phyloP scores from a whole-genome alignment of 2,888 invertebrate genomes.

The Griposia aprilina region DNA sequence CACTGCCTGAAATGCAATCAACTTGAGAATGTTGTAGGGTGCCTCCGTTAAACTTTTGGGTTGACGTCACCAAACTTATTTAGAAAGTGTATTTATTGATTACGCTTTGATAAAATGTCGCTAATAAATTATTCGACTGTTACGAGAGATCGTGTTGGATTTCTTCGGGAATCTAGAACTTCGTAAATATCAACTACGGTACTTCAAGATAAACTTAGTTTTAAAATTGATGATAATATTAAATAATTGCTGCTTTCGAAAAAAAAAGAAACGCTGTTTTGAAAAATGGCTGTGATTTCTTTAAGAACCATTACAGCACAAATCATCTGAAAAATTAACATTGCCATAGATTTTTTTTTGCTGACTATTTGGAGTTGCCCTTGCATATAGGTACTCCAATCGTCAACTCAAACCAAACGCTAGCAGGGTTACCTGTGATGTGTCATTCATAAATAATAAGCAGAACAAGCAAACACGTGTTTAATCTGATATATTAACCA shows the following conservation, averaged over 20 bases:
- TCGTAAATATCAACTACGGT: background rate
- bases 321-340: background rate
- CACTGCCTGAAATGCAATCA: conserved; percentile 21
- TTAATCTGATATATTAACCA: background rate
- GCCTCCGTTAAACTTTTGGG: background rate
- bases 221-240: background rate
- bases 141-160: no score
- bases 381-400: background rate
- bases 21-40: no score
- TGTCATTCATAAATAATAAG: background rate
- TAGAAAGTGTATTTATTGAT: background rate
- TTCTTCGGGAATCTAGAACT: background rate
- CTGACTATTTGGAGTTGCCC: background rate
- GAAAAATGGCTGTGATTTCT: background rate
- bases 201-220: background rate
- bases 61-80: background rate
- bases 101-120: background rate
- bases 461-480: background rate
- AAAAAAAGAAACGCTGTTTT: no score
- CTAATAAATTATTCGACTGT: background rate
- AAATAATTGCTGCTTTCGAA: no score
- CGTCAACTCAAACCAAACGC: background rate
- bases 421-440: background rate
- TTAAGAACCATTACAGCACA: background rate
- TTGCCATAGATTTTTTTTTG: background rate